Evolutionary conservation across 2,113 vertebrate species (phyloP), one percentile per base, ranked within the genome.

Genomic region (Ardeotis arabs): DNA sequence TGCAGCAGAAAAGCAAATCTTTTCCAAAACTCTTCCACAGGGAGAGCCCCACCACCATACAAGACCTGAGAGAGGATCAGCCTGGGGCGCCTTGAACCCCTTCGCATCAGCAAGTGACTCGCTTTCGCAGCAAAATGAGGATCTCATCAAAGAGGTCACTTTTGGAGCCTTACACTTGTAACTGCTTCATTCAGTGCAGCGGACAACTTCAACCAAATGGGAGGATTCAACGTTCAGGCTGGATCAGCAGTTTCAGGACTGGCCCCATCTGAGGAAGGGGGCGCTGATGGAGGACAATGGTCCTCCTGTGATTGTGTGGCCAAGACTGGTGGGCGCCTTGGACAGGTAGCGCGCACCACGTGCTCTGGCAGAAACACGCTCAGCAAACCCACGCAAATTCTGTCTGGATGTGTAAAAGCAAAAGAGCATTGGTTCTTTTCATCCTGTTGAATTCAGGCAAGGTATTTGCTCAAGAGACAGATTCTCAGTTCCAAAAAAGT

Each of bases 1-100:
- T 98, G 79, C 90, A 98, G 22, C 80, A 87, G 12, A 29, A 97
- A 74, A 98, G 98, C 88, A 96, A 97, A 94, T 72, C 7, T 1
- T 95, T 97, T 45, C 97, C 98, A 83, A 95, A 93, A 85, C 79
- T 98, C 79, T 63, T 97, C 33, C 88, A 75, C 66, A 98, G 85
- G 56, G 76, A 81, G 37, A 98, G 33, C 11, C 96, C 96, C 63
- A 98, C 93, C 74, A 87, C 50, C 0, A 91, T 98, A 80, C 75
- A 97, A 84, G 94, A 93, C 50, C 88, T 98, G 64, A 88, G 74
- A 33, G 89, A 84, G 4, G 75, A 62, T 55, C 95, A 97, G 33
- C 72, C 53, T 16, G 95, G 94, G 31, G 93, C 96, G 25, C 94
- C 96, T 76, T 96, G 98, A 96, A 97, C 90, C 22, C 94, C 83